Base-by-base conservation (phyloP, 1,140 invertebrate genomes). In the Atta texana region DNA sequence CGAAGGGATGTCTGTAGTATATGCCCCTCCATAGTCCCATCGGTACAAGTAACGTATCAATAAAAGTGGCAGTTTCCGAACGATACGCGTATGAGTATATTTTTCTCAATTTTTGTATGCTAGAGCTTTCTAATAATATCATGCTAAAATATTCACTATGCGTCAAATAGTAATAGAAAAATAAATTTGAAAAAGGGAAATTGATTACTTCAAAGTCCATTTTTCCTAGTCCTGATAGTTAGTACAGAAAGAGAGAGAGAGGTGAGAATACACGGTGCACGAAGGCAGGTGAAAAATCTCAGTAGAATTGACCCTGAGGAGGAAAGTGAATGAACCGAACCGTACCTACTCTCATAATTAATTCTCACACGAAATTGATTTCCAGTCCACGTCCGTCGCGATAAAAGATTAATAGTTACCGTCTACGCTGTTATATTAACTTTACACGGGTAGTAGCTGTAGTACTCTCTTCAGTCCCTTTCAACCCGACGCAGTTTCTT, bases 381-480 rank as follows among this genome's bases (percentile, higher is more conserved):
- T 78, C 21, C 61, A 51, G 44, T 57, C 34, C 57, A 31, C 59
- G 77, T 80, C 77, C 63, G 68, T 72, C 80, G 80, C 53, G 68
- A 82, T 82, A 82, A 72, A 82, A 82, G 80, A 82, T 82, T 82
- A 82, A 82, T 82, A 82, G 80, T 74, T 61, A 24, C 80, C 68
- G 55, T 82, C 80, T 82, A 31, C 77, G 64, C n/a, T 24, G 53
- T 82, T 82, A 74, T 82, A 82, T 82, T 82, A 82, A 82, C 80
- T 82, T 82, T 82, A 74, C 39, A 74, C 31, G 51, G 24, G 2
- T 71, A 51, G 49, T 44, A 64, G 51, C 61, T 63, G 28, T 85
- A 63, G 24, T 77, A 53, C 44, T 75, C 80, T 82, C 80, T 51
- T n/a, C 31, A 34, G 21, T 55, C 31, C 59, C 61, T 66, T 78